Evolutionary conservation across 1,140 invertebrate species (phyloP).

Genomic region (Capitella teleta): DNA sequence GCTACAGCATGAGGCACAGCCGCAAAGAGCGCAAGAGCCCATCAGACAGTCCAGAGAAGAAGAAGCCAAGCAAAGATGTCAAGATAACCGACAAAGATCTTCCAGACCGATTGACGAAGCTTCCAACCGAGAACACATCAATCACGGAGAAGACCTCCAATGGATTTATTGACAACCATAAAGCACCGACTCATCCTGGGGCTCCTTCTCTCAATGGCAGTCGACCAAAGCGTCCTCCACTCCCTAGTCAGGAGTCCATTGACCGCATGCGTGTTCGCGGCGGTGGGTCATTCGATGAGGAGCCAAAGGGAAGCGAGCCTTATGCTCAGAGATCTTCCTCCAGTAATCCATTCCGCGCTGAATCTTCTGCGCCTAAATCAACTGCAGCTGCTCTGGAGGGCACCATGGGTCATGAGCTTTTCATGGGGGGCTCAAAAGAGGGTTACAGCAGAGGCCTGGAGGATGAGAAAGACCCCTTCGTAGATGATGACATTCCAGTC

Average conservation of each 20-base stretch:
- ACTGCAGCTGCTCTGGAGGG: no score
- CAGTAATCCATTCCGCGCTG: no score
- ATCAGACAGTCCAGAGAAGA: background rate
- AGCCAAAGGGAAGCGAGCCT: background rate
- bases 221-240: background rate
- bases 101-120: background rate
- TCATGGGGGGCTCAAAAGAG: no score
- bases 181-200: background rate
- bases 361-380: no score
- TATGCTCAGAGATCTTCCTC: no score
- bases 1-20: slow-evolving; percentile 9
- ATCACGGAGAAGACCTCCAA: background rate
- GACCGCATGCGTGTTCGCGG: no score
- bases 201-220: background rate
- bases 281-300: background rate
- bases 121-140: background rate
- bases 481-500: no score
- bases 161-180: background rate
- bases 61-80: background rate
- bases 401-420: no score
- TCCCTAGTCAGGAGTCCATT: no score
- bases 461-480: no score
- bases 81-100: background rate
- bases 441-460: no score
- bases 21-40: background rate